Conservation (phyloP, 1,140 invertebrate genomes). For the Saccostrea cuccullata region DNA sequence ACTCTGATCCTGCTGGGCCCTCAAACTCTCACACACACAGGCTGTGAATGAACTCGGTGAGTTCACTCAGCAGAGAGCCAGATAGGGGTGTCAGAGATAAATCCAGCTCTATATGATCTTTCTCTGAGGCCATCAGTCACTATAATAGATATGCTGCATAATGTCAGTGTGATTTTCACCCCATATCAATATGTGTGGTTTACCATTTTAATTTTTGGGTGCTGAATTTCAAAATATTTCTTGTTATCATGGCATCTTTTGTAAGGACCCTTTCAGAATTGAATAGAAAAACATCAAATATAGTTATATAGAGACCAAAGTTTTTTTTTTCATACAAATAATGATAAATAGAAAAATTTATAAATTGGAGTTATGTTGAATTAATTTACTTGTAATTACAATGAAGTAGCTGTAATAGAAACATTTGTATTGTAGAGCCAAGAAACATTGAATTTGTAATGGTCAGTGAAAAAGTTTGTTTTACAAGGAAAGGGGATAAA, state of each 20-base stretch:
- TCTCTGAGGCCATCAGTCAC: constrained; percentile 15
- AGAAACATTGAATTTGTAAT: background rate
- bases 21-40: background rate
- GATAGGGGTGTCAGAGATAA: constrained; percentile 13
- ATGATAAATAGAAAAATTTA: background rate
- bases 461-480: background rate
- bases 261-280: background rate
- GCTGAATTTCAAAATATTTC: background rate
- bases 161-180: constrained; percentile 2
- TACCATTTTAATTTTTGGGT: constrained; percentile 10
- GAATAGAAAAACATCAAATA: background rate
- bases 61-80: constrained; percentile 3
- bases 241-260: background rate
- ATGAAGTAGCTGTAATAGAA: background rate
- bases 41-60: background rate
- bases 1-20: background rate
- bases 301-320: background rate
- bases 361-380: background rate
- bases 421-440: background rate
- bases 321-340: background rate
- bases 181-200: constrained; percentile 33
- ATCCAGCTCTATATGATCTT: constrained; percentile 1
- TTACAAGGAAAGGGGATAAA: background rate
- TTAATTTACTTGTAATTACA: background rate
- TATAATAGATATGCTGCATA: background rate